These are phyloP conservation scores for Leucopternis melanops DNA, from an alignment of 2,113 vertebrate species.

Conservation along the genomic window DNA sequence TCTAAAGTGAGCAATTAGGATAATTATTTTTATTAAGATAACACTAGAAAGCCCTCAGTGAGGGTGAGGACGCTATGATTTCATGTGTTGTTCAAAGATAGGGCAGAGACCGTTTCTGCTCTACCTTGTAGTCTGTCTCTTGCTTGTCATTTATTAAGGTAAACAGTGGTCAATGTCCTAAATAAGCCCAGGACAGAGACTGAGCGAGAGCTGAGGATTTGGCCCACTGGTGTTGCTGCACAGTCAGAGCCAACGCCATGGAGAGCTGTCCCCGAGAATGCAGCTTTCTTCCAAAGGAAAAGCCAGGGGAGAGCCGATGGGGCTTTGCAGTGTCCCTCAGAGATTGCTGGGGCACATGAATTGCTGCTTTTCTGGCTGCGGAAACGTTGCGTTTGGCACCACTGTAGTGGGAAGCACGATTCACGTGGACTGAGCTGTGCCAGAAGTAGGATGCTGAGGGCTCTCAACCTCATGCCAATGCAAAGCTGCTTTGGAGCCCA, in stretches of 20 bases:
- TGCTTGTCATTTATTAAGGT: background rate
- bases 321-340: background rate
- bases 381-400: background rate
- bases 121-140: background rate
- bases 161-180: background rate
- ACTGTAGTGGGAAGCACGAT: rapidly evolving
- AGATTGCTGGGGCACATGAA: background rate
- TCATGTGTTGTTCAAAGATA: background rate
- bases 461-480: background rate
- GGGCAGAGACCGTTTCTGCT: background rate
- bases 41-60: background rate
- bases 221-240: background rate
- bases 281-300: background rate
- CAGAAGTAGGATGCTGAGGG: background rate
- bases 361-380: background rate
- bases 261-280: background rate
- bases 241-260: background rate
- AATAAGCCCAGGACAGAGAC: background rate
- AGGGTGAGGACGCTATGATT: background rate
- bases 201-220: background rate
- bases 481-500: background rate
- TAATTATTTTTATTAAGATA: background rate
- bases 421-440: background rate
- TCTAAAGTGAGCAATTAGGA: background rate
- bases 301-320: background rate